phyloP scores from a whole-genome alignment of 2,113 vertebrate genomes.

The Boleophthalmus pectinirostris region DNA sequence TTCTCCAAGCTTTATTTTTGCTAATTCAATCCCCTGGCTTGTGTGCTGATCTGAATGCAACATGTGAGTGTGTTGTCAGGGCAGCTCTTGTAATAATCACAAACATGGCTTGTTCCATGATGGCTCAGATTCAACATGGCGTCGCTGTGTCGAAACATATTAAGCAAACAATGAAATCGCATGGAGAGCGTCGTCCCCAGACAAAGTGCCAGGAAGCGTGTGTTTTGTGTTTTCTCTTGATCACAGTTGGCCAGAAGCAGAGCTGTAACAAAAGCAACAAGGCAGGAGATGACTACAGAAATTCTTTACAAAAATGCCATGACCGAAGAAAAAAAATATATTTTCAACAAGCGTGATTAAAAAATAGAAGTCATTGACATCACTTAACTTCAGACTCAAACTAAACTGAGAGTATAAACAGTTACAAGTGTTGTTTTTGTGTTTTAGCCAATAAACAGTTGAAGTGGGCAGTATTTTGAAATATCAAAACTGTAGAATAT shows the following conservation, averaged over 20 bases:
- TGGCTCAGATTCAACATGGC: constrained; percentile 11
- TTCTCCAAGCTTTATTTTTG: neutral
- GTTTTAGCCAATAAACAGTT: no score
- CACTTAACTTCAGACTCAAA: no score
- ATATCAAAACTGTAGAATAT: no score
- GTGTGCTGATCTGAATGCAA: constrained; percentile 22
- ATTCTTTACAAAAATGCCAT: constrained; percentile 38
- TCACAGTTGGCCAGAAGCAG: constrained; percentile 36
- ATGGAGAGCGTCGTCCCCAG: constrained; percentile 38
- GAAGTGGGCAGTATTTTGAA: no score
- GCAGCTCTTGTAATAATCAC: constrained; percentile 36
- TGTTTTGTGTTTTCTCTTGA: constrained; percentile 35
- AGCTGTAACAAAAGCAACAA: constrained; percentile 51
- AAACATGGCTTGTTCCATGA: neutral
- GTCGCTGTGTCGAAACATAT: constrained; percentile 46
- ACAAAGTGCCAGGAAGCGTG: constrained; percentile 57
- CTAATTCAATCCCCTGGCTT: neutral
- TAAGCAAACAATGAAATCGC: constrained; percentile 48
- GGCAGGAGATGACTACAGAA: constrained; percentile 27
- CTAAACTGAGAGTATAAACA: no score
- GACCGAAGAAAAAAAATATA: constrained; percentile 41
- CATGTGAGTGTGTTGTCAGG: constrained; percentile 25
- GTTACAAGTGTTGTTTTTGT: no score
- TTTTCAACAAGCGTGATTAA: constrained; percentile 5
- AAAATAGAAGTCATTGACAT: no score